Percentiles rank a stretch among this genome's conserved stretches.
Evolutionary conservation across 1,140 invertebrate genomes (phyloP).

Genomic region (Kradibia gibbosae): DNA sequence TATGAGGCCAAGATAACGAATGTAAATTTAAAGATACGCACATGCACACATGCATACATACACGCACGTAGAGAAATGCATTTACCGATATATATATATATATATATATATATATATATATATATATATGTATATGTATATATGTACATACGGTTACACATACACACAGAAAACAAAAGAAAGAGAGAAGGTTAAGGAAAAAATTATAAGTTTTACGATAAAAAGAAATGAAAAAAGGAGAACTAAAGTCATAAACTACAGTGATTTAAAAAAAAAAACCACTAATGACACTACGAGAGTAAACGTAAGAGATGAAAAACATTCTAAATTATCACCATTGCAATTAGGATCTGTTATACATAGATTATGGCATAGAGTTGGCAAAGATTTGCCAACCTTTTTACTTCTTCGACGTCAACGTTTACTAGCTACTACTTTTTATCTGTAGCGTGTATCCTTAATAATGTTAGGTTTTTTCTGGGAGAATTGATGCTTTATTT

Average conservation of each 20-base stretch:
- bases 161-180: conserved; percentile 27
- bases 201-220: background rate
- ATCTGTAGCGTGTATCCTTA: conserved; percentile 3
- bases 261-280: background rate
- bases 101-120: conserved; percentile 30
- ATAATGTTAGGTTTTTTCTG: background rate
- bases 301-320: background rate
- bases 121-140: conserved; percentile 9
- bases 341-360: conserved; percentile 14
- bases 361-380: background rate
- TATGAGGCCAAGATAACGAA: conserved; percentile 60
- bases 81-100: conserved; percentile 39
- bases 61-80: conserved; percentile 43
- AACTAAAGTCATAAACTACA: conserved; percentile 1
- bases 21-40: conserved; percentile 62
- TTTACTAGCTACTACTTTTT: background rate
- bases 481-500: background rate
- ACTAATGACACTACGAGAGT: background rate
- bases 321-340: background rate
- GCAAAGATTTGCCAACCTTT: background rate
- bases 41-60: conserved; percentile 45
- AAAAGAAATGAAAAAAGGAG: background rate
- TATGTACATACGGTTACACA: conserved; percentile 50
- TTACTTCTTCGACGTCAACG: background rate
- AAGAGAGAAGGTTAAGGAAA: conserved; percentile 8